Base-by-base conservation (phyloP, 2,888 invertebrate species). In the Agrilus mali region DNA sequence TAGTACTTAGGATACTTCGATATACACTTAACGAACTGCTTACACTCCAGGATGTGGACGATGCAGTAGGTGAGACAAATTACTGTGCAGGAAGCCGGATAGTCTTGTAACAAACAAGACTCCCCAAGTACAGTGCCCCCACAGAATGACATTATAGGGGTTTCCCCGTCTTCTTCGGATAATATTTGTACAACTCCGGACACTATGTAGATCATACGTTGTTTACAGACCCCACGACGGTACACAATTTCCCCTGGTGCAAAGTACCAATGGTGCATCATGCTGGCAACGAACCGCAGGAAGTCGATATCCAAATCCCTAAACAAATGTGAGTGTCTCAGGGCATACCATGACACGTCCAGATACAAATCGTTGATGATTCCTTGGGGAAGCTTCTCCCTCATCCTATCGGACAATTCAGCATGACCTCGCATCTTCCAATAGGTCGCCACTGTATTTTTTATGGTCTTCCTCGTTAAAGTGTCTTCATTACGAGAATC, bases 151-250 rank as follows among this genome's bases (percentile, higher is more conserved):
- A 56, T 20, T 16, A 56, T 53, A 1, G 56, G 54, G 1, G 54
- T 53, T 39, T 56, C 56, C 3, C 52, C 51, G 38, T 56, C 54
- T 33, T 55, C 49, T 38, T 53, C 51, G 10, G 56, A 56, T n/a
- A 53, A 40, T 3, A 56, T 46, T 39, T 56, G 53, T 5, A 55
- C 38, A n/a, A 53, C 49, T 3, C 56, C 56, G 16, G 46, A 47
- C 17, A 45, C 48, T 2, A 56, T 45, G 40, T 56, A 56, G 16
- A 56, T 41, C 54, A 56, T 54, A 2, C 42, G 27, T 10, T 42
- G 27, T 36, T 53, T 52, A 1, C 43, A 38, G 1, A 43, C 39
- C 12, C 48, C 46, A 33, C 47, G 49, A 33, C 44, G 47, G 15
- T 47, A 48, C 7, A 56, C 46, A 6, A 50, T 39, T 36, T 56